Percentiles rank a stretch among this genome's conserved stretches.
These are phyloP conservation scores for Penaeus japonicus DNA, from an alignment of 1,140 invertebrate species.

Conservation along the genomic window DNA sequence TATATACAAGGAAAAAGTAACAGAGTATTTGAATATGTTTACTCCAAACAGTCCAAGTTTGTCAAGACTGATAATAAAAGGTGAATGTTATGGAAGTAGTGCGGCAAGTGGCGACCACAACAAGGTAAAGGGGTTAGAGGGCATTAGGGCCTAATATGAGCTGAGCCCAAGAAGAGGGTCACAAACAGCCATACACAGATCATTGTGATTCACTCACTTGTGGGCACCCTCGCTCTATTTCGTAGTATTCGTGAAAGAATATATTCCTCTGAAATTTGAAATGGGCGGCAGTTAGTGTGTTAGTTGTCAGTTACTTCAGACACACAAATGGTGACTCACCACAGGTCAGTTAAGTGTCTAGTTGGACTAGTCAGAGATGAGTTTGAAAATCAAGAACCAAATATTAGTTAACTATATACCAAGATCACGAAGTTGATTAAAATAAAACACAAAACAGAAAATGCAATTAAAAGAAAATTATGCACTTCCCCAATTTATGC, in stretches of 20 bases:
- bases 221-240: conserved; percentile 54
- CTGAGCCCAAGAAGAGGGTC: conserved; percentile 34
- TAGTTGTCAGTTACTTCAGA: conserved; percentile 21
- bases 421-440: no score
- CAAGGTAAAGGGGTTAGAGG: conserved; percentile 18
- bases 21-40: conserved; percentile 4
- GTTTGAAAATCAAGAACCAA: conserved; percentile 2
- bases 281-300: conserved; percentile 45
- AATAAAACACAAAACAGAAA: no score
- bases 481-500: no score
- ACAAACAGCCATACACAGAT: conserved; percentile 53
- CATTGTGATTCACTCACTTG: conserved; percentile 55
- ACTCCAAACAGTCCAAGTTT: conserved; percentile 7
- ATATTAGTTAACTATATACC: no score
- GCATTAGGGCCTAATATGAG: conserved; percentile 20
- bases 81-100: conserved; percentile 30
- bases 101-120: conserved; percentile 24
- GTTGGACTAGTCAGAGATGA: background rate
- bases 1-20: background rate
- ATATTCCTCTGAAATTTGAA: conserved; percentile 58
- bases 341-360: conserved; percentile 32
- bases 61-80: conserved; percentile 17
- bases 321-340: conserved; percentile 23
- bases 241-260: conserved; percentile 60
- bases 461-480: no score